Conservation (phyloP, 2,888 invertebrate species). For the Ormyrus nitidulus region DNA sequence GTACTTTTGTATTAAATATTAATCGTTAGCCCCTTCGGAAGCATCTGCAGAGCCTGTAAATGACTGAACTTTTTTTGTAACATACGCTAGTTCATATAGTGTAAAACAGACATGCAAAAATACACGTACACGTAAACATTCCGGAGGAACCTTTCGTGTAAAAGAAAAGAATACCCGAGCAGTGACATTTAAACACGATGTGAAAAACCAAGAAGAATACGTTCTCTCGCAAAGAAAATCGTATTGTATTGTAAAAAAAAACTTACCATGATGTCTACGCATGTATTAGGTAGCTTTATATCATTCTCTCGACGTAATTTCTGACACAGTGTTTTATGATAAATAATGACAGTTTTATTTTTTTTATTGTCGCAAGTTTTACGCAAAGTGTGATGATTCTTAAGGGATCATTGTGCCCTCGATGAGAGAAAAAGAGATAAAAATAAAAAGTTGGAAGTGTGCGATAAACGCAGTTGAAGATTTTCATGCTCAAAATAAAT, state of each 20-base stretch:
- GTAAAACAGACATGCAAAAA: conserved; percentile 52
- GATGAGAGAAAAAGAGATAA: conserved; percentile 9
- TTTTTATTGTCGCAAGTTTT: conserved; percentile 15
- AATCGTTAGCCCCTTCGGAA: conserved; percentile 62
- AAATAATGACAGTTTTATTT: conserved; percentile 21
- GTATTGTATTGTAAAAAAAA: conserved; percentile 45
- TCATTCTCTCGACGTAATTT: conserved; percentile 49
- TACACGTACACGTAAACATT: conserved; percentile 60
- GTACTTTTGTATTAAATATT: conserved; percentile 11
- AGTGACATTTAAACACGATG: conserved; percentile 37
- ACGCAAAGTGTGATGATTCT: not conserved
- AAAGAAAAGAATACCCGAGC: conserved; percentile 32
- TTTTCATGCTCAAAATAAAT: conserved; percentile 41
- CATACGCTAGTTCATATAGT: conserved; percentile 63
- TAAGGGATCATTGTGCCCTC: conserved; percentile 17
- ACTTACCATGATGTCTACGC: conserved; percentile 45
- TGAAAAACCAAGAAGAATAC: conserved; percentile 24
- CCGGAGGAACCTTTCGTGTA: conserved; percentile 58
- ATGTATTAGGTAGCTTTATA: conserved; percentile 45
- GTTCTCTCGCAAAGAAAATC: conserved; percentile 26
- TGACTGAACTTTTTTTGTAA: conserved; percentile 68
- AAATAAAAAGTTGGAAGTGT: too few species aligned
- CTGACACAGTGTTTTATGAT: conserved; percentile 31
- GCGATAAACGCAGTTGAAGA: not conserved
- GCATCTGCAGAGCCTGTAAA: conserved; percentile 65